A percentile compares a stretch with the other conserved stretches of the same genome.
Evolutionary conservation across 2,797 vertebrate genomes (phyloP).

Genomic region (Anolis apletophallus): DNA sequence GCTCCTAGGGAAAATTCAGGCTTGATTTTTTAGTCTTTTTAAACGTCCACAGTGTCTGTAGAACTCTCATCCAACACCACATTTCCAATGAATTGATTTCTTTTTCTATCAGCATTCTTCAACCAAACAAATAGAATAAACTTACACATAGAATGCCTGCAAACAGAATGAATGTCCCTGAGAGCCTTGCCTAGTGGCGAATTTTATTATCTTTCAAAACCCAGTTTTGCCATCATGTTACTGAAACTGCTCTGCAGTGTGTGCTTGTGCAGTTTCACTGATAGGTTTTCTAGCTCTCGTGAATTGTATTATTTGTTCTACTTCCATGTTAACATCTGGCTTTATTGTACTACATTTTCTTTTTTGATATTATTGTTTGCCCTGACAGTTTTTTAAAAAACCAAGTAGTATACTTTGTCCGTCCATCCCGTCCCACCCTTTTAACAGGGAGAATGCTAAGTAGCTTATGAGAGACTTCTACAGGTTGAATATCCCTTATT

Average conservation of each 20-base stretch:
- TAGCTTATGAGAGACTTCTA: background rate
- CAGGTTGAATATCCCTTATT: no score
- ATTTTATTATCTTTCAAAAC: background rate
- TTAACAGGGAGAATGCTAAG: background rate
- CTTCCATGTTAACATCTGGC: background rate
- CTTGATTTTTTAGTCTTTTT: no score
- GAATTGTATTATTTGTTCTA: background rate
- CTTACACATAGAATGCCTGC: background rate
- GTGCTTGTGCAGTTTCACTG: background rate
- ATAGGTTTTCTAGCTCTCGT: background rate
- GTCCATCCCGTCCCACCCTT: no score
- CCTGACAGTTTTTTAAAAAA: background rate
- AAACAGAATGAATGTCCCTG: background rate
- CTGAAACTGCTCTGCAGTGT: background rate
- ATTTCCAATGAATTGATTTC: no score
- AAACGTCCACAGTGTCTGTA: no score
- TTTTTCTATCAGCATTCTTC: no score
- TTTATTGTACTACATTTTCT: background rate
- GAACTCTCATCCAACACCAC: no score
- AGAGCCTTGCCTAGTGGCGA: background rate
- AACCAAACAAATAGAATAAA: no score
- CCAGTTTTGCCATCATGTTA: background rate
- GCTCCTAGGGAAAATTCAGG: no score
- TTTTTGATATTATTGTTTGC: background rate
- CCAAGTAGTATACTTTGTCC: no score